Evolutionary conservation across 2,888 invertebrate genomes (phyloP), one percentile per base, ranked within the genome.

Genomic region (Sclerodermus sp.): DNA sequence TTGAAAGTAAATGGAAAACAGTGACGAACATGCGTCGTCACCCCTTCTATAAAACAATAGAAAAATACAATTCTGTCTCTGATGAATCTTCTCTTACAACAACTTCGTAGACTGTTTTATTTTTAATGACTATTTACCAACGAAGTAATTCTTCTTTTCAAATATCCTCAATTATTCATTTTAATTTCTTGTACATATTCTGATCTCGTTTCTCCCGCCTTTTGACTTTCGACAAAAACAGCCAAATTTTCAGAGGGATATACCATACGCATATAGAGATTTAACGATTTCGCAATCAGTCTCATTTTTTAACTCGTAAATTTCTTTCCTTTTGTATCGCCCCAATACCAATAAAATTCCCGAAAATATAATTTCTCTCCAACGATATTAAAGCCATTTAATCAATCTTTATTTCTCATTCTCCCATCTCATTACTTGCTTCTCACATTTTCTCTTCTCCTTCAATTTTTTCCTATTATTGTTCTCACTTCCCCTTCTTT

Each of bases 1-100:
- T 30, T 57, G 62, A 36, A 30, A 44, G 52, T 16, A 23, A 23
- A 23, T 8, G 3, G 4, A 8, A 23, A 58, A 58, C 56, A 54
- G 55, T 52, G 47, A 57, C 55, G 49, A 58, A 56, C 50, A 39
- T 51, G 16, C 16, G 23, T 45, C 50, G 40, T 49, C 49, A 51
- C 13, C 52, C 55, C 57, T n/a, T 23, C 23, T 23, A 23, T 23
- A 70, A 67, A 68, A 65, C 58, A 67, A 71, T 71, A 66, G 55
- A 71, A 71, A 70, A 70, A 70, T 70, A 70, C 62, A 64, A 60
- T 66, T 61, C 59, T 66, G 63, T 66, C 44, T 55, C 61, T 46
- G 57, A 62, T 61, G 59, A 58, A 59, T 42, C 49, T 58, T 57
- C 49, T 49, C 50, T 61, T n/a, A n/a, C n/a, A n/a, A n/a, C n/a